Base-by-base conservation (phyloP, 2,888 invertebrate genomes). In the Drosophila neotestacea region DNA sequence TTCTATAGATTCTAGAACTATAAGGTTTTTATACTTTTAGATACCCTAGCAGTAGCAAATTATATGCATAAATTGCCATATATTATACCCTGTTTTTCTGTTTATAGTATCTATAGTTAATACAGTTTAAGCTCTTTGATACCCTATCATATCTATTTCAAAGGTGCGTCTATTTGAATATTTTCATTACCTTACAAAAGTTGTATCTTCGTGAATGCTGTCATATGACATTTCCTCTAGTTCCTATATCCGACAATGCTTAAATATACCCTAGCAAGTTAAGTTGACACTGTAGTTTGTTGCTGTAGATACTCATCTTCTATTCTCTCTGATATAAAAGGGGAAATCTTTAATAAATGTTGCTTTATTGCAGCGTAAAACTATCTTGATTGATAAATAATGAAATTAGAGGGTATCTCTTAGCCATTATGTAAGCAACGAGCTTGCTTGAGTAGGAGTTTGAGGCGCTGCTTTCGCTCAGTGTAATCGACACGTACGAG, bases 401-500 rank as follows among this genome's bases (percentile, higher is more conserved):
- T 3, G 6, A 4, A 6, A 4, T 44, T 28, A 28, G 3, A 13
- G 22, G 22, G 47, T 59, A 59, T 39, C 48, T 47, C 0, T 10
- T 11, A 7, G 36, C 16, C 47, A 36, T 7, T 1, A 1, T 9
- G 10, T 1, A 30, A 6, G 5, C 9, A 6, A 4, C 13, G 34
- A 9, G n/a, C n/a, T 1, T 6, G 1, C 46, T 48, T 48, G 39
- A 22, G 41, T 7, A 10, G 10, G 30, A 28, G 44, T 56, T 55
- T 32, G 27, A 50, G 38, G 46, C 44, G 47, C 61, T 52, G 51
- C 7, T 72, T 64, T 42, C 27, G 38, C 68, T 32, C 64, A 68
- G 68, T 68, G 68, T 50, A 50, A 39, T 32, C 30, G 51, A 44
- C 55, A 62, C 62, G 64, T 56, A 47, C 41, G 47, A 47, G 55